These are phyloP conservation scores for Xiphias gladius DNA, from an alignment of 2,113 vertebrate species.

Conservation along the genomic window DNA sequence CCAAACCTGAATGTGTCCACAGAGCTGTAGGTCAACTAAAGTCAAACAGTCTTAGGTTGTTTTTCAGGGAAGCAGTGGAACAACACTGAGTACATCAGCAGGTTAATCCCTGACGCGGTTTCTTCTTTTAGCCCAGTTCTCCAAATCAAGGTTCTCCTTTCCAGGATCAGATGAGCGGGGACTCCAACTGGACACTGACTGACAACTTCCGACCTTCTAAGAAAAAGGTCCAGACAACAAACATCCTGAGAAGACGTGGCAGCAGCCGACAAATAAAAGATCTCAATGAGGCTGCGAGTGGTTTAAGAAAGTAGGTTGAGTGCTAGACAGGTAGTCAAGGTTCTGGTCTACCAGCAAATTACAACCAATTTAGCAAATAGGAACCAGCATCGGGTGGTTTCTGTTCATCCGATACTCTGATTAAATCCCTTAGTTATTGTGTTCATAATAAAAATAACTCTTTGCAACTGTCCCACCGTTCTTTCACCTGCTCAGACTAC, in stretches of 20 bases:
- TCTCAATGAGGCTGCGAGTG: not conserved
- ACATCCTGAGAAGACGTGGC: not conserved
- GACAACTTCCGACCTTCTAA: not conserved
- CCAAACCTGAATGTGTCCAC: not conserved
- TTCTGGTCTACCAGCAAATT: not conserved
- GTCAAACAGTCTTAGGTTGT: not conserved
- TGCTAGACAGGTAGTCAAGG: not conserved
- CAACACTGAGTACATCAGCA: constrained; percentile 3
- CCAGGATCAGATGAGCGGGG: constrained; percentile 6
- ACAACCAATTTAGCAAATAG: not conserved
- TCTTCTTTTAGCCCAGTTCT: not conserved
- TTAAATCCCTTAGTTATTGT: not conserved
- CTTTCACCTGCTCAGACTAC: too few species aligned
- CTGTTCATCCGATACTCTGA: not conserved
- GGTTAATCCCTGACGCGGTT: constrained; percentile 30
- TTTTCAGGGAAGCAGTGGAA: constrained; percentile 2
- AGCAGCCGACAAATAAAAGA: not conserved
- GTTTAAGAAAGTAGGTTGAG: not conserved
- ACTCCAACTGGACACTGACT: not conserved
- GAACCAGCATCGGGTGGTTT: not conserved
- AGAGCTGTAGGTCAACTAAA: not conserved
- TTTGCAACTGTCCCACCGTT: too few species aligned
- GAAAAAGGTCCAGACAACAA: not conserved
- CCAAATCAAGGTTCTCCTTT: not conserved
- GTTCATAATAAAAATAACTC: not conserved